phyloP scores from a whole-genome alignment of 92 coral and sea anemone species.

The Epizoanthus ramosus region DNA sequence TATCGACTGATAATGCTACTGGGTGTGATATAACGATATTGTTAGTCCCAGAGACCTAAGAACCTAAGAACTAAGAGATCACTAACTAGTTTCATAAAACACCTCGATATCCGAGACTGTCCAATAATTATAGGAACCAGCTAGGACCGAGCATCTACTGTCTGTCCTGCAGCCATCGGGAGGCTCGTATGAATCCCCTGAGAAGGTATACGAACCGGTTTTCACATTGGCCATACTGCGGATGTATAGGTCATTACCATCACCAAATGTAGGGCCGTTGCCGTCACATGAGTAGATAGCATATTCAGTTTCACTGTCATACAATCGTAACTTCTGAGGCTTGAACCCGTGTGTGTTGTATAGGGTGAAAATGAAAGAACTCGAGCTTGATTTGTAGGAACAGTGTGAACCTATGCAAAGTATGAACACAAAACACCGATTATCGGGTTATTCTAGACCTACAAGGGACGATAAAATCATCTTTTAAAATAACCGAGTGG shows the following conservation, averaged over 20 bases:
- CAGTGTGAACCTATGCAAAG: not conserved
- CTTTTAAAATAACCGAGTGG: too few species aligned
- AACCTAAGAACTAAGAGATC: too few species aligned
- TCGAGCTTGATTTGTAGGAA: slow-evolving; percentile 8
- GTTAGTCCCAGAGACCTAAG: too few species aligned
- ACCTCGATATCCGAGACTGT: not conserved
- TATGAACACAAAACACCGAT: too few species aligned
- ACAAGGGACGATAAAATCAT: too few species aligned
- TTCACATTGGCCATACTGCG: slow-evolving; percentile 5
- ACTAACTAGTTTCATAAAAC: not conserved
- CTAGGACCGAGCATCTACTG: not conserved
- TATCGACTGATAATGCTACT: too few species aligned
- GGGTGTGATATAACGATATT: too few species aligned
- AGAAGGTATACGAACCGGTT: not conserved
- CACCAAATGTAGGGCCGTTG: slow-evolving; percentile 61
- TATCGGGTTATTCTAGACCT: too few species aligned
- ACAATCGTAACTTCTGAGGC: slow-evolving; percentile 45
- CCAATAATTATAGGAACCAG: not conserved
- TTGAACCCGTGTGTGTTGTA: slow-evolving; percentile 31
- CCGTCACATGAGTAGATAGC: slow-evolving; percentile 39
- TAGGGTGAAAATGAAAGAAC: slow-evolving; percentile 57
- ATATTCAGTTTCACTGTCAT: not conserved
- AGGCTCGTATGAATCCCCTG: not conserved
- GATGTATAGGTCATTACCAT: slow-evolving; percentile 35
- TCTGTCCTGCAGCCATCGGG: not conserved